Evolutionary conservation across 2,797 vertebrate genomes (phyloP).

Genomic region (Oreortyx pictus): DNA sequence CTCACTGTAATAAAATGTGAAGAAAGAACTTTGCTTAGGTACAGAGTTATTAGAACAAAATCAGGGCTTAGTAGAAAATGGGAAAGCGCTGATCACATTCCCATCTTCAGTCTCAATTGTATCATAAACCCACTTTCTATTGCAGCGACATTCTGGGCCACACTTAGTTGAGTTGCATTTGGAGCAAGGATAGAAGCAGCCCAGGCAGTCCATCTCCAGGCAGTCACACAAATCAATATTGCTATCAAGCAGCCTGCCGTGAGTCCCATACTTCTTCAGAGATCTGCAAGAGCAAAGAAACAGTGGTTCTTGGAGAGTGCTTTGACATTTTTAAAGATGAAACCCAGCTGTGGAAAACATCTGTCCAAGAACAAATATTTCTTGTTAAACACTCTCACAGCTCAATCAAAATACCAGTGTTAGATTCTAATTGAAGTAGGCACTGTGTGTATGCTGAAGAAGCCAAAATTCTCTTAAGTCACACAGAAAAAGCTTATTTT

Average conservation of each 20-base stretch:
- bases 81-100: slow-evolving; percentile 66
- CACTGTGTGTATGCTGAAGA: not conserved
- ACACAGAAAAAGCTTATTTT: not conserved
- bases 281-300: slow-evolving; percentile 46
- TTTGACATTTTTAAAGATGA: not conserved
- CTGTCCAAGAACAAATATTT: not conserved
- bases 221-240: slow-evolving; percentile 81
- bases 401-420: not conserved
- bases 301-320: not conserved
- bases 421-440: not conserved
- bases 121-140: slow-evolving; percentile 81
- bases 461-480: not conserved
- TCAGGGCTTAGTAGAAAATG: slow-evolving; percentile 66
- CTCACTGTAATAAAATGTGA: not conserved
- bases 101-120: slow-evolving; percentile 76
- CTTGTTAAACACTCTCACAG: not conserved
- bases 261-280: slow-evolving; percentile 76
- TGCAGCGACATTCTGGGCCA: slow-evolving; percentile 80
- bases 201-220: slow-evolving; percentile 79
- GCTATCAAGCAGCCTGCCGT: slow-evolving; percentile 73
- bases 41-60: not conserved
- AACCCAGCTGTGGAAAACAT: not conserved
- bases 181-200: slow-evolving; percentile 85
- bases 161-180: slow-evolving; percentile 84
- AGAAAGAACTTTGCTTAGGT: not conserved